A percentile compares a stretch with the other conserved stretches of the same genome.
Conservation (phyloP, 2,113 vertebrate species). For the Pagrus major region DNA sequence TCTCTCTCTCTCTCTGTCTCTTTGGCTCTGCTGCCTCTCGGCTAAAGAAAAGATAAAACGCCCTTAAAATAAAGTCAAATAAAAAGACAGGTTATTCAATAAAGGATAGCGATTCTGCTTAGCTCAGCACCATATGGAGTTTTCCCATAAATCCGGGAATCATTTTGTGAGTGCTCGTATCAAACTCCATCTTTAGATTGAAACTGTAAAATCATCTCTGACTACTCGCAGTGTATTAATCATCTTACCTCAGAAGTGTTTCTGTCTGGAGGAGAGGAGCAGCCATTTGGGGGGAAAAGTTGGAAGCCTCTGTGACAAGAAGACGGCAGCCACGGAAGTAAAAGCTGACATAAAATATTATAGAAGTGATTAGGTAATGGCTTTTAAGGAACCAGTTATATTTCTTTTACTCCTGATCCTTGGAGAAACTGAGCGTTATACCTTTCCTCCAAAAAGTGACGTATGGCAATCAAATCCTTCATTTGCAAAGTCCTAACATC, state of each 20-base stretch:
- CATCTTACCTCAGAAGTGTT: not conserved
- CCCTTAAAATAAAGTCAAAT: slow-evolving; percentile 10
- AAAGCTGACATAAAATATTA: slow-evolving; percentile 24
- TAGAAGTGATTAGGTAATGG: slow-evolving; percentile 8
- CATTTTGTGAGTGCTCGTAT: slow-evolving; percentile 8
- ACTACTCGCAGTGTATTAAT: slow-evolving; percentile 17
- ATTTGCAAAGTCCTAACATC: not conserved
- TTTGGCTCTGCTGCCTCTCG: not conserved
- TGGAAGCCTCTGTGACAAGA: slow-evolving; percentile 16
- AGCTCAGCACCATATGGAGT: slow-evolving; percentile 7
- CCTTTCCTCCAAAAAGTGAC: not conserved
- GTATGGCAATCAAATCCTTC: not conserved
- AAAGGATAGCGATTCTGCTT: slow-evolving; percentile 5
- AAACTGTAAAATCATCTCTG: not conserved
- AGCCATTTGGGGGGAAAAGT: slow-evolving; percentile 4
- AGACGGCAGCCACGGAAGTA: not conserved
- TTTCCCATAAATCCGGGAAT: slow-evolving; percentile 21
- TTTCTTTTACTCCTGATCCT: not conserved
- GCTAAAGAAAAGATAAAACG: not conserved
- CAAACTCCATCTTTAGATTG: slow-evolving; percentile 21
- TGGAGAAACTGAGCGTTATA: not conserved
- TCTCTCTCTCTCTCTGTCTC: not conserved
- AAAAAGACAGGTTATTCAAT: slow-evolving; percentile 28
- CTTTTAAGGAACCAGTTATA: slow-evolving; percentile 1
- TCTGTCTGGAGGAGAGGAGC: not conserved